Base-by-base conservation (phyloP, 2,797 vertebrate genomes). In the Diglossa cyanea region DNA sequence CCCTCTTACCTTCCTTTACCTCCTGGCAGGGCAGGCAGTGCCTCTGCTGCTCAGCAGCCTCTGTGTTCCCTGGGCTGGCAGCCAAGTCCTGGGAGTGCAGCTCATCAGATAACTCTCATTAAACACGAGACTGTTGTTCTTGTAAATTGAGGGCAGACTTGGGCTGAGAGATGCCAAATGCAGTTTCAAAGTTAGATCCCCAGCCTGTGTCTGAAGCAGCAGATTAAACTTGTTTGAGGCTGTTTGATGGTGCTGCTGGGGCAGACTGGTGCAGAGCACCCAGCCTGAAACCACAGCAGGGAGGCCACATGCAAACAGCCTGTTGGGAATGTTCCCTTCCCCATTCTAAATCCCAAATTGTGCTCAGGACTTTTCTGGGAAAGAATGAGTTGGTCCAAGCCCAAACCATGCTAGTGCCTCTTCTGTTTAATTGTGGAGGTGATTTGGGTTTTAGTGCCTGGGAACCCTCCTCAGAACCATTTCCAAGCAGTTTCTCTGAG, bases 21-120 rank as follows among this genome's bases (percentile, higher is more conserved):
- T 88, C 35, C 45, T 65, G 57, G 78, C 45, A 13, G 0, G 0
- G 57, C 78, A 85, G 65, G 71, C 78, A 9, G 53, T 82, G 87
- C 65, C 82, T 86, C 15, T 61, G 71, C 81, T 61, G 51, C 40
- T 93, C 39, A 42, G 71, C 76, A 72, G 71, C 9, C 3, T 76
- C 86, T 66, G 37, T 86, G 53, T 92, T 57, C 45, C 3, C 89
- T 67, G 91, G 95, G 93, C 19, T 44, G 58, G 85, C 17, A 50
- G 93, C 94, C 96, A 96, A 83, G 72, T 28, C 14, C 1, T 91
- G 7, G 5, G 67, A 80, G 70, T 31, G 8, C 75, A 90, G 89
- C 85, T 94, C 87, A 86, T 94, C 95, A 94, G 95, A 96, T 95
- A 96, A 91, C 78, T 91, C 96, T 95, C 94, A 88, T 96, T 96